Base-by-base conservation (phyloP, 2,113 vertebrate genomes). In the Chloebia gouldiae region DNA sequence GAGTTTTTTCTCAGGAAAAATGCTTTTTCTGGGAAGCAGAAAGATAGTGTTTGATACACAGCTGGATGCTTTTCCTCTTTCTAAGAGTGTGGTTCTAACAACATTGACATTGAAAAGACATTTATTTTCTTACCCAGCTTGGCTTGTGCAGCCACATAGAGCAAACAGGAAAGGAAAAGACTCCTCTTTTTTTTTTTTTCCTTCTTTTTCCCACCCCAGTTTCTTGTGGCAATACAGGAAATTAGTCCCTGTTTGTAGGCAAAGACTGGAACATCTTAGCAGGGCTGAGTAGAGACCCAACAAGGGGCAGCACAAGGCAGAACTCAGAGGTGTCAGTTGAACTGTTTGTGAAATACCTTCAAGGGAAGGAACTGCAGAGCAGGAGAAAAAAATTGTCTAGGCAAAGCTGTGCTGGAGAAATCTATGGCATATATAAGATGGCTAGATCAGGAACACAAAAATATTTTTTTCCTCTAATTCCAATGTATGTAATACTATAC, bases 141-240 rank as follows among this genome's bases (percentile, higher is more conserved):
- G 73, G 5, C 33, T 54, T 54, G 15, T 53, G 25, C 31, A 57
- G 57, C 23, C 35, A 30, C 42, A 37, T 17, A 31, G 4, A 81
- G 22, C 6, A 86, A 78, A 4, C 15, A 40, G 2, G 45, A 82
- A 82, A 90, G 6, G 19, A 82, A 61, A 27, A 47, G 40, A 31
- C 8, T 39, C 18, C 1, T 50, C 2, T 22, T 35, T 21, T 37
- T n/a, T 11, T 24, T 3, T 18, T 51, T 13, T 16, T 28, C 10
- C 3, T n/a, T n/a, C 45, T 25, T 25, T 24, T 5, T 1, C 30
- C 2, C 15, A 15, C 10, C 0, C 14, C 3, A 23, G 2, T 79
- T 95, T 90, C 22, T 82, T 64, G 24, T 93, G 60, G 40, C 83
- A 93, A 81, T 57, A 57, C 49, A 85, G 64, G 21, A 91, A 92